Percentiles rank a stretch among this genome's conserved stretches.
These are phyloP conservation scores for Andrena chrysosceles DNA, from an alignment of 2,888 invertebrate genomes.

Conservation along the genomic window DNA sequence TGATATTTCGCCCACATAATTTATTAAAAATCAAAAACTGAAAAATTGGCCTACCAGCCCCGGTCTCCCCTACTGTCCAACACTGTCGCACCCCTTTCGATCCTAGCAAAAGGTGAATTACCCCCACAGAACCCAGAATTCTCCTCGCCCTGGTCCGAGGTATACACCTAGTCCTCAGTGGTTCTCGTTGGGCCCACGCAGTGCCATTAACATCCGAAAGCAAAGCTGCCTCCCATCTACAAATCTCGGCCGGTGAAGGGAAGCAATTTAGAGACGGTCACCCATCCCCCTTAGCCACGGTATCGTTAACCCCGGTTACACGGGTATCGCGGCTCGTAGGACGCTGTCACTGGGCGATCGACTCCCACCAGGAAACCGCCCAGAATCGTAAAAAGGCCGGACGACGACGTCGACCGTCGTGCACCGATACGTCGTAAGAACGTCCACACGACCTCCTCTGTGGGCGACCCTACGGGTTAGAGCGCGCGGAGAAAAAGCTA, in stretches of 20 bases:
- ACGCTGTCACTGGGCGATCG: slow-evolving; percentile 20
- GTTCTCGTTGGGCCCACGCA: slow-evolving; percentile 49
- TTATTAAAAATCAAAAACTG: too few relatives aligned
- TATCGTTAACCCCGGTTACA: slow-evolving; percentile 51
- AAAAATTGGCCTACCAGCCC: too few relatives aligned
- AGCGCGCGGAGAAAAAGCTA: slow-evolving; percentile 47
- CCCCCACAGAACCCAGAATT: slow-evolving; percentile 17
- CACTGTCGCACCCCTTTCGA: background rate
- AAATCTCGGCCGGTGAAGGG: slow-evolving; percentile 50
- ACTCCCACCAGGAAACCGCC: slow-evolving; percentile 53
- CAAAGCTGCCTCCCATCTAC: slow-evolving; percentile 36
- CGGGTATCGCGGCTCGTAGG: background rate
- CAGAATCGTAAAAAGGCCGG: slow-evolving; percentile 45
- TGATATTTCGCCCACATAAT: too few relatives aligned
- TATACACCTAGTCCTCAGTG: slow-evolving; percentile 10
- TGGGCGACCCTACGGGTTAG: slow-evolving; percentile 55
- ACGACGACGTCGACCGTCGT: slow-evolving; percentile 35
- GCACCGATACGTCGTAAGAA: slow-evolving; percentile 55
- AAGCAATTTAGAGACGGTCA: slow-evolving; percentile 44
- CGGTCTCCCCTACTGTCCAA: too few relatives aligned
- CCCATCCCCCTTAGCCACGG: slow-evolving; percentile 22
- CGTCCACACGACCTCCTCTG: slow-evolving; percentile 55
- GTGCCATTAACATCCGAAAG: slow-evolving; percentile 53
- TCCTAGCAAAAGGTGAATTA: slow-evolving; percentile 15
- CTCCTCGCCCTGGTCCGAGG: slow-evolving; percentile 15